Evolutionary conservation across 2,113 vertebrate genomes (phyloP).

Genomic region (Bos indicus): DNA sequence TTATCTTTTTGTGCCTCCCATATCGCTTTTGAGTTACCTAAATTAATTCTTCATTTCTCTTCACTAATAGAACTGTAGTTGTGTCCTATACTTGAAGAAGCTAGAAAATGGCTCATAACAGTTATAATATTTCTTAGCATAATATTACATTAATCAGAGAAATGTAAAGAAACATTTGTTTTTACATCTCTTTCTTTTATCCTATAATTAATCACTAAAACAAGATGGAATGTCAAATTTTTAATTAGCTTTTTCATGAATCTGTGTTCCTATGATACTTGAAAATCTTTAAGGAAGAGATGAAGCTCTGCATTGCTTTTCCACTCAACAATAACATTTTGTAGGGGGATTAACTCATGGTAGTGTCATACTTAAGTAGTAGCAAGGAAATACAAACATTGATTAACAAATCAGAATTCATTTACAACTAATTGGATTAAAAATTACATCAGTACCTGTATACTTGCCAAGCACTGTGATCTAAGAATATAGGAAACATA

Average conservation of each 20-base stretch:
- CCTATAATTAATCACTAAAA: slow-evolving; percentile 33
- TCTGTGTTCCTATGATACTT: slow-evolving; percentile 53
- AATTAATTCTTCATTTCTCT: slow-evolving; percentile 32
- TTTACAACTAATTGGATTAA: slow-evolving; percentile 6
- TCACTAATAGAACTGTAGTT: not conserved
- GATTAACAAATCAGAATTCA: slow-evolving; percentile 13
- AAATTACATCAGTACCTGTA: not conserved
- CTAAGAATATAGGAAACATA: not conserved
- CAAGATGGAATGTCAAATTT: not conserved
- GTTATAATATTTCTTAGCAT: slow-evolving; percentile 8
- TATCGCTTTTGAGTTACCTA: slow-evolving; percentile 9
- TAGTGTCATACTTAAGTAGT: not conserved
- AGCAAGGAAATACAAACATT: not conserved
- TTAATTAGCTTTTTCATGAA: not conserved
- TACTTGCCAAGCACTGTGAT: slow-evolving; percentile 19
- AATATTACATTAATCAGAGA: not conserved
- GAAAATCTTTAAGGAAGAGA: slow-evolving; percentile 15
- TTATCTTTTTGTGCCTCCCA: slow-evolving; percentile 13
- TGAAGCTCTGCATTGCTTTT: not conserved
- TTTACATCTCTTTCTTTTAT: not conserved
- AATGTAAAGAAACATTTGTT: not conserved
- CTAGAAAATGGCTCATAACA: not conserved
- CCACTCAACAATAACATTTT: not conserved
- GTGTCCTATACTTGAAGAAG: slow-evolving; percentile 36
- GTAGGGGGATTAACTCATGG: not conserved